phyloP scores from a whole-genome alignment of 2,888 invertebrate genomes.

The Agelastica alni region DNA sequence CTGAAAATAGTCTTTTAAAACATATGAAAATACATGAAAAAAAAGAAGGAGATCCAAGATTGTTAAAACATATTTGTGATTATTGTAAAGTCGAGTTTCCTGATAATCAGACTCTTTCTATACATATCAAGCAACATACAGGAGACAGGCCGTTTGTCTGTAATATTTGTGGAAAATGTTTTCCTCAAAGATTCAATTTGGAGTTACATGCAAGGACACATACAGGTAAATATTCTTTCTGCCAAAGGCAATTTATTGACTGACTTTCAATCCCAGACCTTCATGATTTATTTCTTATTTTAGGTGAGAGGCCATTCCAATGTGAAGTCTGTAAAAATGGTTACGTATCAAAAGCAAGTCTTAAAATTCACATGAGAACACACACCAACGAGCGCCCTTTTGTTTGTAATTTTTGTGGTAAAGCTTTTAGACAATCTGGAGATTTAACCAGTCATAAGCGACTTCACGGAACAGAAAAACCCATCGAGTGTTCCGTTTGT shows the following conservation, averaged over 20 bases:
- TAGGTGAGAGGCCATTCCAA: slow-evolving; percentile 55
- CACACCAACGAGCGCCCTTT: slow-evolving; percentile 58
- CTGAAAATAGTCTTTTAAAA: slow-evolving; percentile 56
- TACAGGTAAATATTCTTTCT: slow-evolving; percentile 46
- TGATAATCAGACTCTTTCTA: slow-evolving; percentile 50
- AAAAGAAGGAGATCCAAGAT: slow-evolving; percentile 56
- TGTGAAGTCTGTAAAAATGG: slow-evolving; percentile 57
- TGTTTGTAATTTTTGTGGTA: slow-evolving; percentile 57
- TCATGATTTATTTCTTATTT: slow-evolving; percentile 23
- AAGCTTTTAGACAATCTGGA: slow-evolving; percentile 57
- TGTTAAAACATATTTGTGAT: slow-evolving; percentile 57
- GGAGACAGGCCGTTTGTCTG: slow-evolving; percentile 56
- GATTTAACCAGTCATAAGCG: slow-evolving; percentile 57
- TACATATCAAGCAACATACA: slow-evolving; percentile 57
- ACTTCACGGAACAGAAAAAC: slow-evolving; percentile 57
- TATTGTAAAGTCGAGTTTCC: slow-evolving; percentile 57
- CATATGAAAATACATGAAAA: slow-evolving; percentile 58
- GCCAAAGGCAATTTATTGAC: no score
- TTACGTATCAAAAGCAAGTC: slow-evolving; percentile 56
- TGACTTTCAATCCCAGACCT: slow-evolving; percentile 1
- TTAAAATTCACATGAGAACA: slow-evolving; percentile 58
- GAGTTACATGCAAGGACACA: slow-evolving; percentile 56
- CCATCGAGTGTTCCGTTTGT: slow-evolving; percentile 56
- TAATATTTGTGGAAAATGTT: slow-evolving; percentile 56
- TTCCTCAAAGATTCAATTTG: slow-evolving; percentile 56